Evolutionary conservation across 64 coral and sea anemone species (phyloP), one percentile per base, ranked within the genome.

Genomic region (Pocillopora damicornis): DNA sequence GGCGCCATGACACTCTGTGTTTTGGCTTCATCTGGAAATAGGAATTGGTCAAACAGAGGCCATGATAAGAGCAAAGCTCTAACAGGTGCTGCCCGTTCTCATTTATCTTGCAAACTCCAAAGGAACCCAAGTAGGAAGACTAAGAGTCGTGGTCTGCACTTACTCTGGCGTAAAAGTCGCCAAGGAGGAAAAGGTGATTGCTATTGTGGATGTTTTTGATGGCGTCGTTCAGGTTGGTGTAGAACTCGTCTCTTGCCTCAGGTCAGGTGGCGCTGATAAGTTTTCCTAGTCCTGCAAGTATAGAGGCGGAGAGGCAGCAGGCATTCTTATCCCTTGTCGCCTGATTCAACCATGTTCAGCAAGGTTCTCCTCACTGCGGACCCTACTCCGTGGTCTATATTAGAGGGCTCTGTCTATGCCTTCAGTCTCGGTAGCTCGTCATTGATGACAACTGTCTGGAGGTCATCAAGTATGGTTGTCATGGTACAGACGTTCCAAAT

Each of bases 61-160:
- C 58, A 14, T 75, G 74, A 38, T 75, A 17, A 25, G 74, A n/a
- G 37, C 74, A 75, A 75, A 75, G 74, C 74, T 73, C 68, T 9
- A 0, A 51, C 61, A 74, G 63, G 66, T 38, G 66, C 36, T 87
- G 68, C 34, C 84, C 69, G 58, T 87, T 72, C 84, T 74, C 84
- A 22, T 87, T 87, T 23, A 87, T 75, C 74, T 75, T 75, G 74
- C 74, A 5, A 75, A 75, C 74, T 87, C 71, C 65, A n/a, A 56
- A 45, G 64, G 34, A 68, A n/a, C 85, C 66, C 22, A 87, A 51
- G 42, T 0, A 0, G 42, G 42, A 51, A 4, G 42, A 7, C 42
- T 7, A 51, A 51, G 42, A 1, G 42, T 51, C 42, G 7, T 51
- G 42, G 42, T 51, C 42, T 4, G 42, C 42, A 51, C 42, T 7